These are phyloP conservation scores for Aspidoscelis tigris DNA, from an alignment of 2,113 vertebrate genomes.

Conservation along the genomic window DNA sequence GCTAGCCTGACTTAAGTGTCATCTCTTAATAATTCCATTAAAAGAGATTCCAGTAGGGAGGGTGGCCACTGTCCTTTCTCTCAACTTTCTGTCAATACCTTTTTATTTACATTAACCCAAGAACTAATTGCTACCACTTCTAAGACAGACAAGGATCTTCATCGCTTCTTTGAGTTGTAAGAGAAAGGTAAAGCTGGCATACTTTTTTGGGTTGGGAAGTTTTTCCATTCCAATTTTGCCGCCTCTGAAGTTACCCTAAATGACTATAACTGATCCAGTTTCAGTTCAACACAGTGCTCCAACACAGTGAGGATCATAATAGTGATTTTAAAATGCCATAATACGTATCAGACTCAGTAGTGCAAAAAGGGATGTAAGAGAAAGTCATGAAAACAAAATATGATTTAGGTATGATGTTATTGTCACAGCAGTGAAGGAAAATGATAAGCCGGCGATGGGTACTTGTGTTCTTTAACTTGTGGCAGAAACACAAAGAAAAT, in stretches of 20 bases:
- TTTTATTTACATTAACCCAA: conserved; percentile 38
- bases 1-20: conserved; percentile 45
- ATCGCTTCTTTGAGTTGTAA: neutral
- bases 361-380: too few relatives aligned
- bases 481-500: too few relatives aligned
- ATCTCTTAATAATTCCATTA: conserved; percentile 51
- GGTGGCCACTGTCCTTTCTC: conserved; percentile 29
- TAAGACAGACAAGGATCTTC: neutral
- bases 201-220: neutral
- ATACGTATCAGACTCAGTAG: too few relatives aligned
- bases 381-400: too few relatives aligned
- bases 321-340: too few relatives aligned
- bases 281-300: neutral
- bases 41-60: conserved; percentile 34
- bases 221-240: neutral
- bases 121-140: neutral
- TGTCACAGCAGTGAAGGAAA: too few relatives aligned
- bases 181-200: neutral
- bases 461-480: too few relatives aligned
- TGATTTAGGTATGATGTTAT: too few relatives aligned
- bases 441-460: too few relatives aligned
- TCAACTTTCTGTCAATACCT: conserved; percentile 25
- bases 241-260: neutral
- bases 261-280: neutral
- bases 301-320: too few relatives aligned